These are phyloP conservation scores for Phytoseiulus persimilis DNA, from an alignment of 2,888 invertebrate genomes.

Conservation along the genomic window DNA sequence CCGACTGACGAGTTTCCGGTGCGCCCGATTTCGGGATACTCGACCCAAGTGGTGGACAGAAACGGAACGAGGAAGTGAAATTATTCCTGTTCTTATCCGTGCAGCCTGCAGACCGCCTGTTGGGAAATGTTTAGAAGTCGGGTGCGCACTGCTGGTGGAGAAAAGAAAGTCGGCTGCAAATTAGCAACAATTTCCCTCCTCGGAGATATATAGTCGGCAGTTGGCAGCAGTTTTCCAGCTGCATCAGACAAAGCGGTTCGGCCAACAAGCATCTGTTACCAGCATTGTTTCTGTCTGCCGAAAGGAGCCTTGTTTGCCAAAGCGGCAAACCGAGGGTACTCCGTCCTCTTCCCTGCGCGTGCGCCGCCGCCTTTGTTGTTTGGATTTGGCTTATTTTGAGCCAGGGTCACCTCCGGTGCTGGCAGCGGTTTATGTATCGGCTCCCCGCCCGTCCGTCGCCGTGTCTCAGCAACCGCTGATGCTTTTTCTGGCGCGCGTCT, in stretches of 20 bases:
- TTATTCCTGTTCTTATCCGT: no score
- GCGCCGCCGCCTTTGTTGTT: not conserved
- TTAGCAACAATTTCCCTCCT: not conserved
- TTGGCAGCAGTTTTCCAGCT: not conserved
- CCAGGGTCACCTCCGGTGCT: not conserved
- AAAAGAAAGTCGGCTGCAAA: not conserved
- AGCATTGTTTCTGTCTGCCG: not conserved
- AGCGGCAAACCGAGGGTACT: not conserved
- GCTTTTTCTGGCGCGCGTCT: not conserved
- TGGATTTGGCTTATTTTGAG: not conserved
- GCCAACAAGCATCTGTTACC: not conserved
- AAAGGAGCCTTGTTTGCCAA: not conserved
- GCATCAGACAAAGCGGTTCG: not conserved
- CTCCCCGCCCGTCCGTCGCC: not conserved
- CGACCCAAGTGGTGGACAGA: no score
- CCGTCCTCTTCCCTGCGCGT: not conserved
- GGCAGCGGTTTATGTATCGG: conserved; percentile 5
- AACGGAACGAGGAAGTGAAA: no score
- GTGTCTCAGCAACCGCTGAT: not conserved
- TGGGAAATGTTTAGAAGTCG: not conserved
- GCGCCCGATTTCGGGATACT: no score
- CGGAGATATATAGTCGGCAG: not conserved
- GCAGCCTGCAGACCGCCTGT: no score
- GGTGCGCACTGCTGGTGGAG: not conserved
- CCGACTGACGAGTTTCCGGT: no score